Conservation (phyloP, 1,140 invertebrate genomes). For the Steinernema feltiae region DNA sequence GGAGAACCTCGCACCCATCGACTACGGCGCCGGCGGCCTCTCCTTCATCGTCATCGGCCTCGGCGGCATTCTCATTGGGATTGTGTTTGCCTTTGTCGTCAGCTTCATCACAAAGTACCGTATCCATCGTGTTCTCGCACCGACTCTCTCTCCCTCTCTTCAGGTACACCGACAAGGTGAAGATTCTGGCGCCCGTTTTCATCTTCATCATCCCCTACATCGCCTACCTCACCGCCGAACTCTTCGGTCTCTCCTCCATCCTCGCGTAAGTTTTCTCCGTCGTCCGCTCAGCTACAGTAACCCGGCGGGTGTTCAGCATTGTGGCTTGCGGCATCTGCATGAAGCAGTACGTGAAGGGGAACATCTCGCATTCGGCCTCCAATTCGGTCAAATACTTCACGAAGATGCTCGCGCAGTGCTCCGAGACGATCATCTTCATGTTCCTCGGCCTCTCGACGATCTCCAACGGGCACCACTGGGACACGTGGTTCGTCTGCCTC, state of each 20-base stretch:
- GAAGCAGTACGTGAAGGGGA: slow-evolving; percentile 98
- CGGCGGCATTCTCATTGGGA: slow-evolving; percentile 84
- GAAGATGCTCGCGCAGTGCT: slow-evolving; percentile 76
- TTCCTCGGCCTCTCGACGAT: slow-evolving; percentile 94
- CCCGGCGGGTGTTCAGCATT: slow-evolving; percentile 67
- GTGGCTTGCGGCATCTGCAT: slow-evolving; percentile 96
- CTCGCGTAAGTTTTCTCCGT: slow-evolving; percentile 42
- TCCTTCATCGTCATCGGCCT: slow-evolving; percentile 89
- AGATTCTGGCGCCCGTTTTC: slow-evolving; percentile 46
- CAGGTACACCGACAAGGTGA: slow-evolving; percentile 37
- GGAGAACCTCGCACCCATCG: slow-evolving; percentile 22
- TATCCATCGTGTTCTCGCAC: too few relatives aligned
- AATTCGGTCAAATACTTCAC: slow-evolving; percentile 95
- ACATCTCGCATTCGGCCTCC: slow-evolving; percentile 92
- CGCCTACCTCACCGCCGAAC: slow-evolving; percentile 49
- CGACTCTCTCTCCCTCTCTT: slow-evolving; percentile 24
- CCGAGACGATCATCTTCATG: slow-evolving; percentile 98
- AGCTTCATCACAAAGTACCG: slow-evolving; percentile 62
- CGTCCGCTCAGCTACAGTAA: neutral
- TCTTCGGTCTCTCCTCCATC: slow-evolving; percentile 51
- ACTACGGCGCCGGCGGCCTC: slow-evolving; percentile 74
- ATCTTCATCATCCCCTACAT: slow-evolving; percentile 53
- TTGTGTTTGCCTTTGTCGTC: slow-evolving; percentile 87
- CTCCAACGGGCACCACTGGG: slow-evolving; percentile 83
- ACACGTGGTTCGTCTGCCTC: slow-evolving; percentile 84